phyloP scores from a whole-genome alignment of 2,888 invertebrate species.

The Cheilosia pagana region DNA sequence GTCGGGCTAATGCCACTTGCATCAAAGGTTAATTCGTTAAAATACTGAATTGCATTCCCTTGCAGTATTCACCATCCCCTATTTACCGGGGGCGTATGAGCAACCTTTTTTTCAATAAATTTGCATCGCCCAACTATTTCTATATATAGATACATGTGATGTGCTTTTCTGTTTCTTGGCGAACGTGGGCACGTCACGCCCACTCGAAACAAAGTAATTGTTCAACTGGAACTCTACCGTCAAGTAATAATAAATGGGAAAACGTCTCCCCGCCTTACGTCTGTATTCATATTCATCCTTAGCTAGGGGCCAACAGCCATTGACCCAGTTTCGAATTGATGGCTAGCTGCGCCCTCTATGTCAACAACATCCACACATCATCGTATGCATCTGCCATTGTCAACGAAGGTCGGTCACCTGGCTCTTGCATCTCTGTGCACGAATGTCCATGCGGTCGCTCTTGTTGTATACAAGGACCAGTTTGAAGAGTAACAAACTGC shows the following conservation, averaged over 20 bases:
- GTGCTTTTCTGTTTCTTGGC: slow-evolving; percentile 8
- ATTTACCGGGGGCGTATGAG: slow-evolving; percentile 30
- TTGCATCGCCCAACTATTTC: neutral
- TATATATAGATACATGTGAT: neutral
- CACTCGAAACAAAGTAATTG: slow-evolving; percentile 61
- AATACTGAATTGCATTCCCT: slow-evolving; percentile 6
- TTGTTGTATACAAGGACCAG: neutral
- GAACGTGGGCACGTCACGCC: slow-evolving; percentile 20
- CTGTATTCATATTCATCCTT: slow-evolving; percentile 2
- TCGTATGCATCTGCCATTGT: slow-evolving; percentile 28
- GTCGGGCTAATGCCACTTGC: slow-evolving; percentile 14
- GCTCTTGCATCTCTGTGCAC: slow-evolving; percentile 21
- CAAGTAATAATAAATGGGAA: slow-evolving; percentile 62
- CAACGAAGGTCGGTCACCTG: slow-evolving; percentile 68
- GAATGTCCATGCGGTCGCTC: slow-evolving; percentile 17
- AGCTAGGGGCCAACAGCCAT: slow-evolving; percentile 60
- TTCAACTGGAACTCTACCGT: slow-evolving; percentile 35
- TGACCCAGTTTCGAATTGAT: slow-evolving; percentile 70
- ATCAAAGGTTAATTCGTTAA: slow-evolving; percentile 34
- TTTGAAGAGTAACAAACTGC: neutral
- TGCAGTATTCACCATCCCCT: neutral
- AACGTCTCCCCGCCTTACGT: slow-evolving; percentile 45
- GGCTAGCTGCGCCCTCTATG: slow-evolving; percentile 54
- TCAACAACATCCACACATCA: slow-evolving; percentile 36
- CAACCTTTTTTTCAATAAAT: slow-evolving; percentile 13